A percentile compares a stretch with the other conserved stretches of the same genome.
These are phyloP conservation scores for Lepus europaeus DNA, from an alignment of 2,113 vertebrate species.

Conservation along the genomic window DNA sequence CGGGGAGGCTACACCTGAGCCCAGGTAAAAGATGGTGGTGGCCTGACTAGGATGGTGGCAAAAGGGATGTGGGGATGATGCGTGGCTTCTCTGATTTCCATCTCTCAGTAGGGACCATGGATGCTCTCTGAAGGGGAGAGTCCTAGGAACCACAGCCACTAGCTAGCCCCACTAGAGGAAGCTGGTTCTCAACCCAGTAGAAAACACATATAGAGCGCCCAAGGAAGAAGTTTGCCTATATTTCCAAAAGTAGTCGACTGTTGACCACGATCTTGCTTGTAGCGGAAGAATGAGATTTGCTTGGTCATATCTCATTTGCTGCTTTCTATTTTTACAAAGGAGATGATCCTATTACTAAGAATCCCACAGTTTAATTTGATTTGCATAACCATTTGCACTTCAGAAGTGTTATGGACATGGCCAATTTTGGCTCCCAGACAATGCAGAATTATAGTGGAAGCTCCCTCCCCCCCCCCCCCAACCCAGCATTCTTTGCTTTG, in stretches of 20 bases:
- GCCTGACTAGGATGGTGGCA: background rate
- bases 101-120: background rate
- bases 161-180: background rate
- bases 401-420: background rate
- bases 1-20: background rate
- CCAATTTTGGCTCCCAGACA: conserved; percentile 55
- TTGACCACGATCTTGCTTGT: background rate
- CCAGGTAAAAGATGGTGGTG: background rate
- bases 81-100: background rate
- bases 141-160: background rate
- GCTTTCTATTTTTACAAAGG: conserved; percentile 62
- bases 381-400: conserved; percentile 62
- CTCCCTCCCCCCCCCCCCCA: conserved; percentile 66
- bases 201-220: background rate
- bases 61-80: background rate
- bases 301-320: conserved; percentile 17
- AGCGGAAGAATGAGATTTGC: conserved; percentile 47
- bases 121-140: background rate
- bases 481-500: conserved; percentile 70
- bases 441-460: conserved; percentile 29
- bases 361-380: conserved; percentile 62
- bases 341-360: conserved; percentile 29
- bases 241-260: background rate
- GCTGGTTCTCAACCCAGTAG: background rate
- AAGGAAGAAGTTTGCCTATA: conserved; percentile 26